Percentiles rank a stretch among this genome's conserved stretches.
These are phyloP conservation scores for Rhopalosiphum maidis DNA, from an alignment of 1,140 invertebrate genomes.

Conservation along the genomic window DNA sequence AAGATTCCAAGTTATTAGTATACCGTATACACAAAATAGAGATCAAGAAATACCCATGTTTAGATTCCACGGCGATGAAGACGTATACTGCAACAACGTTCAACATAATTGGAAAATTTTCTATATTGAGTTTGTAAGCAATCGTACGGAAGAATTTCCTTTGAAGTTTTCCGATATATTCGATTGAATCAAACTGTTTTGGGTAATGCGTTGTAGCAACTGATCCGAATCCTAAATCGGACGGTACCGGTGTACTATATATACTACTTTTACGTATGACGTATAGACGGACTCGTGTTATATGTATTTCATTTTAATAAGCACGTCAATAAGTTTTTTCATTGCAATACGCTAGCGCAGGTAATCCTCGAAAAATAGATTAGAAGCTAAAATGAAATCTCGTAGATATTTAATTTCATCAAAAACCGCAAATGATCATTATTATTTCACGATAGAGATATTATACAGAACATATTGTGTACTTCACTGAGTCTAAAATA, in stretches of 20 bases:
- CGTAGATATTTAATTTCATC: no score
- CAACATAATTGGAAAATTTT: not conserved
- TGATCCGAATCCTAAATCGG: not conserved
- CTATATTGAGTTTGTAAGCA: not conserved
- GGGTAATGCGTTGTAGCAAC: not conserved
- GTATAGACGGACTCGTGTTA: not conserved
- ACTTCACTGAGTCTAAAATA: no score
- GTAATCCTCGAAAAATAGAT: not conserved
- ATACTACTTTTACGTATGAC: not conserved
- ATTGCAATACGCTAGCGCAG: not conserved
- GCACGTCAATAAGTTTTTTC: not conserved
- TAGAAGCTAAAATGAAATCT: not conserved
- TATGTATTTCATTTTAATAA: not conserved
- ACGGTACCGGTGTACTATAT: not conserved
- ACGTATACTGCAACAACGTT: not conserved
- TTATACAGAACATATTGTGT: no score
- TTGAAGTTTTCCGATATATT: not conserved
- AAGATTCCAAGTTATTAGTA: not conserved
- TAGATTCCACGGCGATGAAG: not conserved
- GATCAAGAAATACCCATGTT: not conserved
- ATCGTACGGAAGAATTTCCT: not conserved
- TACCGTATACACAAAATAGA: not conserved
- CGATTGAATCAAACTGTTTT: slow-evolving; percentile 1
- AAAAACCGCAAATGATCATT: no score
- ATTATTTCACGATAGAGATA: no score